Conservation (phyloP, 2,797 vertebrate species). For the Perodicticus potto region DNA sequence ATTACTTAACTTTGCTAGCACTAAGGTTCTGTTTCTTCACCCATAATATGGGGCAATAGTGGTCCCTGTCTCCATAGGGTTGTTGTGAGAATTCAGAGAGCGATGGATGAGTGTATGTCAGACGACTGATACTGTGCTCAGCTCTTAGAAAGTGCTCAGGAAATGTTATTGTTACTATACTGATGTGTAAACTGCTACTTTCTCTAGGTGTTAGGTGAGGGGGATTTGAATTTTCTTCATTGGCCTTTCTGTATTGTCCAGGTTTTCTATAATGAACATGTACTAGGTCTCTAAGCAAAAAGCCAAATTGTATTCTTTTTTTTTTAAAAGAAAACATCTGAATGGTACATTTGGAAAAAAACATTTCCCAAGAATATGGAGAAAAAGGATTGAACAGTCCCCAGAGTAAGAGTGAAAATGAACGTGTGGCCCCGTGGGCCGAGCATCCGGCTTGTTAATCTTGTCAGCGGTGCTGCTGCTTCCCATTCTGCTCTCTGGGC, state of each 20-base stretch:
- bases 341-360: constrained; percentile 29
- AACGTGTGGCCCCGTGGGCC: neutral
- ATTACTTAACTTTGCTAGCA: neutral
- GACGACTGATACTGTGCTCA: too few relatives aligned
- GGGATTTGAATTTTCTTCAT: neutral
- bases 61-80: neutral
- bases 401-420: neutral
- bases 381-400: constrained; percentile 3
- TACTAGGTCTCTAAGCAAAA: constrained; percentile 15
- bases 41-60: neutral
- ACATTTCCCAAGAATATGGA: constrained; percentile 5
- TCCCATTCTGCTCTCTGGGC: neutral
- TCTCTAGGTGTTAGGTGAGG: neutral
- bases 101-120: neutral
- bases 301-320: neutral
- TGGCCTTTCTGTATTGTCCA: neutral
- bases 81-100: neutral
- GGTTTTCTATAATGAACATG: neutral
- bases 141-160: neutral
- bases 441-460: neutral
- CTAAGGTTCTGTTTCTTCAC: neutral
- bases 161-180: neutral
- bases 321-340: constrained; percentile 1
- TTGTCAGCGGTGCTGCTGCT: neutral
- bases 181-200: neutral